Conservation (phyloP, 2,113 vertebrate genomes). For the Eudyptes chrysolophus region DNA sequence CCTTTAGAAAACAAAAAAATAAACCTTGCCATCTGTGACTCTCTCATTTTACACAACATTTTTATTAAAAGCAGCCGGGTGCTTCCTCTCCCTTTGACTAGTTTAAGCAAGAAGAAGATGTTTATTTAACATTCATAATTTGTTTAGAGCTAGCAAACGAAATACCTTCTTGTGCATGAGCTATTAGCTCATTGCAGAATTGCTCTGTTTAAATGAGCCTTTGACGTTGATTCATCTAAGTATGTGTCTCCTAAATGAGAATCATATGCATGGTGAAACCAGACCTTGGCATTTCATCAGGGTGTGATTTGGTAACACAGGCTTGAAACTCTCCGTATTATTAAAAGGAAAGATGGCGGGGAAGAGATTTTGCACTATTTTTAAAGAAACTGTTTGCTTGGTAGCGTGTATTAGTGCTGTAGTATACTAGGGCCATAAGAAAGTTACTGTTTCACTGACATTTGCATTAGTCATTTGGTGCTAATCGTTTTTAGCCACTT, state of each 20-base stretch:
- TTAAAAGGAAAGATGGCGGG: not conserved
- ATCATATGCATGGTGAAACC: slow-evolving; percentile 17
- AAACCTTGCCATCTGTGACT: slow-evolving; percentile 68
- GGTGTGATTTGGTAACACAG: not conserved
- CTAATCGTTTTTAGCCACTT: not conserved
- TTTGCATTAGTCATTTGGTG: not conserved
- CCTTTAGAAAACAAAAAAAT: slow-evolving; percentile 52
- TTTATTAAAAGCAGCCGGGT: slow-evolving; percentile 73
- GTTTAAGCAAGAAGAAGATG: not conserved
- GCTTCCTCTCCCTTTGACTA: slow-evolving; percentile 9
- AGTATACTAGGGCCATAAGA: not conserved
- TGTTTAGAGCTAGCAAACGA: slow-evolving; percentile 7
- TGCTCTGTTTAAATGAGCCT: not conserved
- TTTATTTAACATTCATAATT: slow-evolving; percentile 62
- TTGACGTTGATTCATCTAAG: slow-evolving; percentile 5
- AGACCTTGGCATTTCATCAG: not conserved
- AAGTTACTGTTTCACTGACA: not conserved
- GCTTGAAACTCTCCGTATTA: not conserved
- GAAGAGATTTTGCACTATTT: not conserved
- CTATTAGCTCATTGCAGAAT: not conserved
- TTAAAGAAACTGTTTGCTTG: not conserved
- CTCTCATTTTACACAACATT: slow-evolving; percentile 55
- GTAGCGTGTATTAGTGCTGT: not conserved
- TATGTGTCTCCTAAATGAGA: slow-evolving; percentile 38
- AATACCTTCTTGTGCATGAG: not conserved